Evolutionary conservation across 64 coral and sea anemone species (phyloP).

Genomic region (Pachyseris speciosa): DNA sequence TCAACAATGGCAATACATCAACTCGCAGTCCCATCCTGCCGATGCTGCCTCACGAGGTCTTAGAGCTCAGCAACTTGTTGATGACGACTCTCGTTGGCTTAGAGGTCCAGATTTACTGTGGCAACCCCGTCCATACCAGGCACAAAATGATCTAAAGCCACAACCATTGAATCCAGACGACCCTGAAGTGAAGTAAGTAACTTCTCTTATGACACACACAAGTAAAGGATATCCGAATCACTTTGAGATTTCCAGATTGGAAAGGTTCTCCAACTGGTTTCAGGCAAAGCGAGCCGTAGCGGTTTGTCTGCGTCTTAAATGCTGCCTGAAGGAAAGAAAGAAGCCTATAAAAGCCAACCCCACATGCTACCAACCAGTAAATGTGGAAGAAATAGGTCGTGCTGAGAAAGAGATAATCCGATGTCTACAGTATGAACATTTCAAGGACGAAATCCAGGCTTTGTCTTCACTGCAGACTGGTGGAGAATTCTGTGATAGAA

Average conservation of each 20-base stretch:
- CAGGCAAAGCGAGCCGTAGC: conserved; percentile 18
- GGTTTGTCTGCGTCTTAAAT: conserved; percentile 7
- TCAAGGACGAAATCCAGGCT: conserved; percentile 12
- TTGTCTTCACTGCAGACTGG: background rate
- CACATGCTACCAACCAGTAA: background rate
- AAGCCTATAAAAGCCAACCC: background rate
- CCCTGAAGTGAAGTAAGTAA: too few species aligned
- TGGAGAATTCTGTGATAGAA: background rate
- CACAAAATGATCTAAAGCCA: too few species aligned
- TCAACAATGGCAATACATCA: too few species aligned
- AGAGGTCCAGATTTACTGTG: too few species aligned
- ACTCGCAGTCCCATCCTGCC: too few species aligned
- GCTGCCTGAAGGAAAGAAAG: background rate
- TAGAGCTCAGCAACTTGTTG: too few species aligned
- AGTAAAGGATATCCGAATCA: background rate
- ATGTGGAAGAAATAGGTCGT: conserved; percentile 26
- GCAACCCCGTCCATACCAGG: too few species aligned
- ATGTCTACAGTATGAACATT: conserved; percentile 10
- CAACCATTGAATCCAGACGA: too few species aligned
- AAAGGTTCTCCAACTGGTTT: conserved; percentile 58
- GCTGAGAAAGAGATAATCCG: conserved; percentile 14
- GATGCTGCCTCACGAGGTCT: too few species aligned
- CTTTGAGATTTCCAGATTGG: background rate
- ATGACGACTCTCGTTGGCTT: too few species aligned
- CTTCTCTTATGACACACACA: too few species aligned